Conservation (phyloP, 2,888 invertebrate genomes). For the Clitarchus hookeri region DNA sequence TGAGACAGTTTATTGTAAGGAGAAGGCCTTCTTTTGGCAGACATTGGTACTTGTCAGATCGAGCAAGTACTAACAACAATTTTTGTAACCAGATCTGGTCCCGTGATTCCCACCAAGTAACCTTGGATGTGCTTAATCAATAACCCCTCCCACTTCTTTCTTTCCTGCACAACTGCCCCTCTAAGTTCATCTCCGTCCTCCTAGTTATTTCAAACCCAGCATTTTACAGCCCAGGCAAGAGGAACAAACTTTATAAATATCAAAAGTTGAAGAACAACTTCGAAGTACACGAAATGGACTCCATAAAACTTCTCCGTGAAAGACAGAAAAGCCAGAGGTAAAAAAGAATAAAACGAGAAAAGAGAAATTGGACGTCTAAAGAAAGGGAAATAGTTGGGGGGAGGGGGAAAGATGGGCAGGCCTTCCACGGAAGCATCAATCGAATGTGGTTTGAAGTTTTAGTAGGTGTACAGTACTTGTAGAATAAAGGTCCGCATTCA, state of each 20-base stretch:
- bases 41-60: no score
- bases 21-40: no score
- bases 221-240: background rate
- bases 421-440: background rate
- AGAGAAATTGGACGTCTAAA: background rate
- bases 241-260: background rate
- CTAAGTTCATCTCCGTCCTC: background rate
- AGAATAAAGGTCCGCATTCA: background rate
- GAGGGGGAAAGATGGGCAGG: background rate
- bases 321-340: background rate
- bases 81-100: background rate
- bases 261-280: constrained; percentile 1
- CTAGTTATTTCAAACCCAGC: background rate
- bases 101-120: background rate
- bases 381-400: background rate
- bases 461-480: constrained; percentile 14
- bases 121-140: background rate
- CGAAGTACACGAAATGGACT: constrained; percentile 10
- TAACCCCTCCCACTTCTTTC: background rate
- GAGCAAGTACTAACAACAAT: background rate
- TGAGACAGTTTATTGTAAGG: no score
- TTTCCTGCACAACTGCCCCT: background rate
- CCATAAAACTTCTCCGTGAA: constrained; percentile 14
- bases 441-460: constrained; percentile 4
- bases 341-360: background rate